Base-by-base conservation (phyloP, 2,113 vertebrate species). In the Pica pica region DNA sequence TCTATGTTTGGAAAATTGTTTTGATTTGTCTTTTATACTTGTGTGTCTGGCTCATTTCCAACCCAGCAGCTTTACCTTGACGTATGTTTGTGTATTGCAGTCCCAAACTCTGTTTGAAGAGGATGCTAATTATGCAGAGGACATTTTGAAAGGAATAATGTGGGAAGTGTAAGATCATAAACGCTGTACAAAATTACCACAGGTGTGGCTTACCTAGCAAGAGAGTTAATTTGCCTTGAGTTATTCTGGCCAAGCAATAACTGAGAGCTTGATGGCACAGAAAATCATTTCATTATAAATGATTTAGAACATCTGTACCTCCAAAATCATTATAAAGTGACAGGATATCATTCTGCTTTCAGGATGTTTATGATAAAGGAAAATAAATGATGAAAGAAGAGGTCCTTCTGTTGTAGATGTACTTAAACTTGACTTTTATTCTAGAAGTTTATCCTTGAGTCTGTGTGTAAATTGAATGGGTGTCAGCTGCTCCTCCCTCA, bases 401-500 rank as follows among this genome's bases (percentile, higher is more conserved):
- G 2, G 2, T 73, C 10, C 19, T 88, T 7, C 30, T 83, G 3
- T 86, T 67, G 11, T 9, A 44, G 44, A 30, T 55, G 11, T 37
- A 47, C 16, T 83, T 47, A 63, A 27, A 56, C 26, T 42, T 80
- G 21, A 61, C 55, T 80, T 90, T 28, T 87, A 49, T 70, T 90
- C 22, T 39, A 41, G 61, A 85, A 89, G 24, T 83, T 90, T 73
- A 49, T 76, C 16, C 37, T 83, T 70, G 59, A 87, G 33, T 87
- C 52, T 80, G 30, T 61, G 70, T 81, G 83, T 68, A 94, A 91
- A 81, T 23, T 14, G 17, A 86, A 81, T 89, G 64, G 47, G 83
- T 90, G 91, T 90, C 78, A 93, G 59, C 92, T 95, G 33, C 76
- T 97, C 79, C 83, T 94, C 89, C 90, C 73, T 85, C 73, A 82